These are phyloP conservation scores for Ciona savignyi DNA, from an alignment of 23 tunicate species.

Conservation along the genomic window DNA sequence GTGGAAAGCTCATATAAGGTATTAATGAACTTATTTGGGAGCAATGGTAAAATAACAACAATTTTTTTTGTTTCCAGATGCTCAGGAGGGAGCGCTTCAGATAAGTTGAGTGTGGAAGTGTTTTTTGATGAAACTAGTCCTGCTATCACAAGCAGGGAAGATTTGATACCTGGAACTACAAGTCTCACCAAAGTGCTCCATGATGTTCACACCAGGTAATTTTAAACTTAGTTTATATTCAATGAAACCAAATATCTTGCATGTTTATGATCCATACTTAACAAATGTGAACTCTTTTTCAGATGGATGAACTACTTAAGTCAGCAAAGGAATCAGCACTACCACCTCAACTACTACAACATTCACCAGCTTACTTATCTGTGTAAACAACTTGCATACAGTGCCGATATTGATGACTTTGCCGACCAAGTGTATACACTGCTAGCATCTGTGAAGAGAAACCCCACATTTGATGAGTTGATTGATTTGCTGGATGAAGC, in stretches of 20 bases:
- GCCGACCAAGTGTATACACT: slow-evolving; percentile 34
- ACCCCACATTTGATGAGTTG: too few relatives aligned
- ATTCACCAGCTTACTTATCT: slow-evolving; percentile 50
- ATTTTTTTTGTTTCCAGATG: neutral
- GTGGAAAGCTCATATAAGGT: slow-evolving; percentile 33
- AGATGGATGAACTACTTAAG: slow-evolving; percentile 35
- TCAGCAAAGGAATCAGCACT: slow-evolving; percentile 15
- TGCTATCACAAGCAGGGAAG: slow-evolving; percentile 13
- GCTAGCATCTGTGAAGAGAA: too few relatives aligned
- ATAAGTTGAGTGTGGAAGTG: slow-evolving; percentile 9
- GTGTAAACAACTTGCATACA: slow-evolving; percentile 30
- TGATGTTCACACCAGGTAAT: slow-evolving; percentile 20
- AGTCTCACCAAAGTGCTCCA: slow-evolving; percentile 20
- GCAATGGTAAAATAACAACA: neutral
- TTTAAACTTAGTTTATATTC: neutral
- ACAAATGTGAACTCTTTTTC: neutral
- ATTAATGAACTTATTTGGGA: neutral
- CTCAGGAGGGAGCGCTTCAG: neutral
- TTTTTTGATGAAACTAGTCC: slow-evolving; percentile 24
- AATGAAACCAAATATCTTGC: too few relatives aligned
- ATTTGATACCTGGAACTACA: slow-evolving; percentile 13
- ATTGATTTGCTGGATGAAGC: slow-evolving; percentile 28
- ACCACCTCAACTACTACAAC: slow-evolving; percentile 48
- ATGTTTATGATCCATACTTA: too few relatives aligned
- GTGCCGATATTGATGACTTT: slow-evolving; percentile 8